Conservation (phyloP, 2,797 vertebrate species). For the Lacerta agilis region DNA sequence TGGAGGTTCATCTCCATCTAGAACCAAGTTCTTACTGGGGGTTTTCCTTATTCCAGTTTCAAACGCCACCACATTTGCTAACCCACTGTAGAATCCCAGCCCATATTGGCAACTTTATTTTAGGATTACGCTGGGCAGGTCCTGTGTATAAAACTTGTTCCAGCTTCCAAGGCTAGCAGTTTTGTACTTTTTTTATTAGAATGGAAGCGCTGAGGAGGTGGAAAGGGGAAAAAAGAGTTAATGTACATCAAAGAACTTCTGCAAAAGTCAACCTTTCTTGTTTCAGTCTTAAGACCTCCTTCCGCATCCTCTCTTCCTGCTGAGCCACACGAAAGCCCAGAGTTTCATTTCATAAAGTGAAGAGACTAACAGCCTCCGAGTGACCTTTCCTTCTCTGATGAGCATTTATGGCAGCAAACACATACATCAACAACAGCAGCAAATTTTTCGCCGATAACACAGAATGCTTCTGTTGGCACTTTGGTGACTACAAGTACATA, state of each 20-base stretch:
- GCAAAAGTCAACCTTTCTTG: background rate
- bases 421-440: slow-evolving; percentile 67
- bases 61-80: background rate
- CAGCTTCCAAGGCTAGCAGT: background rate
- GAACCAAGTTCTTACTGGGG: too few relatives aligned
- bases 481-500: slow-evolving; percentile 74
- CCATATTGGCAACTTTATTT: background rate
- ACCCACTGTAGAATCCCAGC: background rate
- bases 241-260: background rate
- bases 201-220: background rate
- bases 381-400: slow-evolving; percentile 70
- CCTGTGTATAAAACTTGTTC: background rate
- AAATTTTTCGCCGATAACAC: slow-evolving; percentile 41
- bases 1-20: too few relatives aligned
- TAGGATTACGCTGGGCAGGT: background rate
- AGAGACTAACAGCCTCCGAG: slow-evolving; percentile 65
- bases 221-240: rapidly evolving
- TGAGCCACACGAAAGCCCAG: background rate
- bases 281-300: slow-evolving; percentile 20
- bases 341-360: slow-evolving; percentile 74
- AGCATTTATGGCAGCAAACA: slow-evolving; percentile 70
- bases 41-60: background rate
- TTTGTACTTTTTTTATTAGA: background rate
- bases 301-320: background rate
- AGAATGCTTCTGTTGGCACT: slow-evolving; percentile 67